Percentiles rank a stretch among this genome's conserved stretches.
These are phyloP conservation scores for Brassicogethes aeneus DNA, from an alignment of 2,888 invertebrate species.

Conservation along the genomic window DNA sequence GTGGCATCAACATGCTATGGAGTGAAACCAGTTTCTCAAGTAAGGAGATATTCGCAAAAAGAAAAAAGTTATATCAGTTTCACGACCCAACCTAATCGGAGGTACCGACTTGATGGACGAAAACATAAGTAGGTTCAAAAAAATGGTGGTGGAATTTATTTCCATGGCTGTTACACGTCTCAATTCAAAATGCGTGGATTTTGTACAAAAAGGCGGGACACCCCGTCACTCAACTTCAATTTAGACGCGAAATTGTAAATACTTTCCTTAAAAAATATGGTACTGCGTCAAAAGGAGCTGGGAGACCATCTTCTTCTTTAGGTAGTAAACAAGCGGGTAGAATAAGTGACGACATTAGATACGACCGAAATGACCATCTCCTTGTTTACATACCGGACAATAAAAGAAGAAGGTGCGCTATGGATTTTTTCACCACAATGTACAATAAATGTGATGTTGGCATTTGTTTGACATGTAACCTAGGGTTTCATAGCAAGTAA, in stretches of 20 bases:
- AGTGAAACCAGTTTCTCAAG: slow-evolving; percentile 13
- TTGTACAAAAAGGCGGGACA: slow-evolving; percentile 4
- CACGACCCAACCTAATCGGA: too few relatives aligned
- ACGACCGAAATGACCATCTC: slow-evolving; percentile 12
- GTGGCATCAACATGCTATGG: slow-evolving; percentile 9
- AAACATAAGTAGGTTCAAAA: slow-evolving; percentile 11
- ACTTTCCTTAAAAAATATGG: slow-evolving; percentile 17
- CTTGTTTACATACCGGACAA: slow-evolving; percentile 9
- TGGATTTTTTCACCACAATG: too few relatives aligned
- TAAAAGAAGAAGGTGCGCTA: slow-evolving; percentile 12
- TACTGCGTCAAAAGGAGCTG: slow-evolving; percentile 13
- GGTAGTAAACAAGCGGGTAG: slow-evolving; percentile 8
- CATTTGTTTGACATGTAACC: slow-evolving; percentile 4
- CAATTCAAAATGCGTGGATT: slow-evolving; percentile 9
- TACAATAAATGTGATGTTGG: slow-evolving; percentile 13
- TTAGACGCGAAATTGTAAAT: too few relatives aligned
- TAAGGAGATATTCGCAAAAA: slow-evolving; percentile 10
- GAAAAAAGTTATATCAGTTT: too few relatives aligned
- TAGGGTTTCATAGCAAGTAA: slow-evolving; percentile 5
- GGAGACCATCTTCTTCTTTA: slow-evolving; percentile 8
- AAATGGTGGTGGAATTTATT: slow-evolving; percentile 15
- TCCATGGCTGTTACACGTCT: slow-evolving; percentile 9
- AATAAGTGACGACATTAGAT: slow-evolving; percentile 10
- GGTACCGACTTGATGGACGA: too few relatives aligned
- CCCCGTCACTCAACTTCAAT: slow-evolving; percentile 5